Base-by-base conservation (phyloP, 30 jellyfish, hydroid and myxozoan genomes). In the Turritopsis rubra region DNA sequence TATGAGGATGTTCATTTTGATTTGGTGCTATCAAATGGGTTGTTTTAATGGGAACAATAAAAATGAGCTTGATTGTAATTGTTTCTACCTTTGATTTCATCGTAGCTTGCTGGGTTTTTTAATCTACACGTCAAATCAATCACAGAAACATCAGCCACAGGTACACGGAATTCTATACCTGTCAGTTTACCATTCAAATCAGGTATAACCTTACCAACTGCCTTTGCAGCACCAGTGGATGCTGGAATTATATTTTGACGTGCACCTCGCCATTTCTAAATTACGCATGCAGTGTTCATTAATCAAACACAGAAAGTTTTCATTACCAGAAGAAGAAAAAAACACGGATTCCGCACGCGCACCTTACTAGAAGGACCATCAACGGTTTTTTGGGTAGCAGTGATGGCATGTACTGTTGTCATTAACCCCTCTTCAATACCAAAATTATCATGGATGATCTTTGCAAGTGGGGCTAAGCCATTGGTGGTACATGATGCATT, bases 121-220 rank as follows among this genome's bases (percentile, higher is more conserved):
- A 93, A 65, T 3, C 90, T 86, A 84, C 83, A 71, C n/a, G 99
- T 93, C 84, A 93, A 74, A 66, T 93, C 99, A 53, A 93, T 97
- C 53, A 88, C 95, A 7, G 99, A 93, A n/a, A 93, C 99, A 86
- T 93, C 96, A 18, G 96, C 91, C 13, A 85, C 96, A 18, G 99
- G 99, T 26, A 89, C 97, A 70, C 99, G 96, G 96, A 93, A 93
- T 17, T 97, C 99, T 97, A 93, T 93, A 23, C 99, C 99, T 4
- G 99, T 93, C 65, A 93, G 81, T 83, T 93, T 93, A 52, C 99
- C 99, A 79, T 88, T 86, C 81, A 93, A 79, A 4, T 79, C 97
- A 31, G 99, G 99, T 28, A 93, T 88, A 54, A 93, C 99, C 73
- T 93, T 93, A 9, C 99, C 99, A 75, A 93, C 99, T 28, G 99